Conservation (phyloP, 2,113 vertebrate species). For the Anhinga rufa region DNA sequence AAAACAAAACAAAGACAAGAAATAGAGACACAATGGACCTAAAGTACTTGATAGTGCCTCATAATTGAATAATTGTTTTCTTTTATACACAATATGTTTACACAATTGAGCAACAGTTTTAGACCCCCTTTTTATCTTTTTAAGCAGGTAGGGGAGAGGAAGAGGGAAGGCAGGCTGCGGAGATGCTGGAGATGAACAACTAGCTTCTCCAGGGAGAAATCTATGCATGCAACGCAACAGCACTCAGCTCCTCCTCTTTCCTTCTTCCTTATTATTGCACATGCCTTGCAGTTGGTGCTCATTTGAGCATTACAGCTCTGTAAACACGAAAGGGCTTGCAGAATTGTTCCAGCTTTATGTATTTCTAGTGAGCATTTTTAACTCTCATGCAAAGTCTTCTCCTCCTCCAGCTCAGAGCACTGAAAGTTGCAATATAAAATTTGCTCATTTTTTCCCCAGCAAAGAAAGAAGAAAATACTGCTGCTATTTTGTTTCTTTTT, state of each 20-base stretch:
- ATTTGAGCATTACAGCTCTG: not conserved
- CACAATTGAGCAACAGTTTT: not conserved
- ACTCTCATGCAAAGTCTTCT: not conserved
- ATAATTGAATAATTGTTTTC: not conserved
- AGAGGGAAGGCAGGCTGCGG: not conserved
- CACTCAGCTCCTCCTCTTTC: not conserved
- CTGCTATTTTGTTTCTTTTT: not conserved
- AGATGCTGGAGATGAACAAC: not conserved
- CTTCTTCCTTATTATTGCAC: accelerated
- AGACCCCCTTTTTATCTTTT: not conserved
- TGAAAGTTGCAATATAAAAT: not conserved
- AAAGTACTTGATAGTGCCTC: not conserved
- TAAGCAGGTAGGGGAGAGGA: not conserved
- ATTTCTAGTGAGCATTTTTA: not conserved
- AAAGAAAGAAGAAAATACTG: not conserved
- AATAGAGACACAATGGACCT: not conserved
- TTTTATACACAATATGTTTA: not conserved
- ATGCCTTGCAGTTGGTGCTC: not conserved
- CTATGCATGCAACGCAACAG: not conserved
- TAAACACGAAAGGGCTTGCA: not conserved
- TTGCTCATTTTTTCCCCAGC: not conserved
- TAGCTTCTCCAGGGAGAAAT: not conserved
- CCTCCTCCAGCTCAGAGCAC: not conserved
- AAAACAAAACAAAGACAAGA: not conserved
- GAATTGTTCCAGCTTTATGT: not conserved